A percentile compares a stretch with the other conserved stretches of the same genome.
phyloP scores from a whole-genome alignment of 2,797 vertebrate species.

The Periparus ater region DNA sequence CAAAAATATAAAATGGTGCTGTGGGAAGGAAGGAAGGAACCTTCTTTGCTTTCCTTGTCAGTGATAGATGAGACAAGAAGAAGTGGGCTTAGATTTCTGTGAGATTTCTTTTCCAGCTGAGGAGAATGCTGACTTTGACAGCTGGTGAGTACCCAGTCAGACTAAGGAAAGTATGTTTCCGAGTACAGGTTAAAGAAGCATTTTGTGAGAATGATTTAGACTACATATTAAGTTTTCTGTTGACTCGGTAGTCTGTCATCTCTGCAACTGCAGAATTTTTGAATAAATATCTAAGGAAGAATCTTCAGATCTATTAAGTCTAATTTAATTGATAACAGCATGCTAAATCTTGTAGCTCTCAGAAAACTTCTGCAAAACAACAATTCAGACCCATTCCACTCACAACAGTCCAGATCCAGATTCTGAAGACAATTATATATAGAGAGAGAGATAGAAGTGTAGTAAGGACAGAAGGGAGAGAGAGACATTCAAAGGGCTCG shows the following conservation, averaged over 20 bases:
- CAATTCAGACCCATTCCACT: not conserved
- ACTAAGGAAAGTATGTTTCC: not conserved
- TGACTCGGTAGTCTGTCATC: not conserved
- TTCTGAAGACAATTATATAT: not conserved
- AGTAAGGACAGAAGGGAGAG: not conserved
- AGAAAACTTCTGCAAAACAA: not conserved
- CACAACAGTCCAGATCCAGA: not conserved
- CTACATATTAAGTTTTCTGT: not conserved
- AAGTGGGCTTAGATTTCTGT: not conserved
- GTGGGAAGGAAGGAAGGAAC: not conserved
- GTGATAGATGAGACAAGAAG: not conserved
- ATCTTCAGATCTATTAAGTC: not conserved
- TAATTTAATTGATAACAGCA: not conserved
- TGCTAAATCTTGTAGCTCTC: not conserved
- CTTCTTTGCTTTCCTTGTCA: not conserved
- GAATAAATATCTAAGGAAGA: not conserved
- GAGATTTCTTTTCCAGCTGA: not conserved
- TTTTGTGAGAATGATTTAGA: not conserved
- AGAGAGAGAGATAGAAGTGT: not conserved
- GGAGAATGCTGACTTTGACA: not conserved
- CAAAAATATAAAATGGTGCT: not conserved
- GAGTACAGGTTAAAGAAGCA: not conserved
- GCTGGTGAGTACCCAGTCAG: not conserved
- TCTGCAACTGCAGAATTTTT: not conserved
- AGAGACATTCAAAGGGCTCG: not conserved